Evolutionary conservation across 1,140 invertebrate species (phyloP), one percentile per base, ranked within the genome.

Genomic region (Cyclina sinensis): DNA sequence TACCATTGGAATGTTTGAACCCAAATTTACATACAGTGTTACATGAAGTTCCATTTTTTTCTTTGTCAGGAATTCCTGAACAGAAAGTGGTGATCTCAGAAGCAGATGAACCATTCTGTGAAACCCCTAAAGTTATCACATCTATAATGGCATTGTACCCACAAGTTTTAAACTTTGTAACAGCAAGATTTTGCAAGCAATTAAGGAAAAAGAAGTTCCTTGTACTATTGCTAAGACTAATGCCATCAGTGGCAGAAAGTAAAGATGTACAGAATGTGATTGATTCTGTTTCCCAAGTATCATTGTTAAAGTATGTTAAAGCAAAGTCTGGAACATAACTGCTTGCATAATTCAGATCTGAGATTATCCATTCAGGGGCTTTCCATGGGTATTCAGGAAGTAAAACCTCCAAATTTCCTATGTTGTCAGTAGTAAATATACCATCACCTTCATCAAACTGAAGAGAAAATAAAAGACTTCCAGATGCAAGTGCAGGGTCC

Each of bases 381-480:
- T 76, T 78, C 91, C 91, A 91, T 54, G 91, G 91, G 62, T 90
- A 73, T 18, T 43, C 70, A 12, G 91, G 92, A 11, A 92, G 46
- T 12, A 43, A 12, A 16, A 93, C 48, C 18, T 48, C 59, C 14
- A 83, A 24, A 4, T 73, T 48, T 0, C 21, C 51, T 18, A 92
- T 81, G 14, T 80, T 86, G 80, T 93, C 91, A 21, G n/a, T 59
- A 0, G 89, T 51, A 0, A 11, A 70, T 16, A 24, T 30, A 5
- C 90, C 90, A 62, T 90, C 79, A 16, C 92, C 92, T 89, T 93
- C 92, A 74, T 93, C 90, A 80, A 93, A 91, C n/a, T 80, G 80
- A 89, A 91, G 90, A 4, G 79, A 83, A 43, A 78, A 90, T 18
- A 70, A 62, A 11, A 93, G 51, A 1, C 87, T 73, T 32, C 73